Conservation (phyloP, 2,113 vertebrate species). For the Scomber scombrus region DNA sequence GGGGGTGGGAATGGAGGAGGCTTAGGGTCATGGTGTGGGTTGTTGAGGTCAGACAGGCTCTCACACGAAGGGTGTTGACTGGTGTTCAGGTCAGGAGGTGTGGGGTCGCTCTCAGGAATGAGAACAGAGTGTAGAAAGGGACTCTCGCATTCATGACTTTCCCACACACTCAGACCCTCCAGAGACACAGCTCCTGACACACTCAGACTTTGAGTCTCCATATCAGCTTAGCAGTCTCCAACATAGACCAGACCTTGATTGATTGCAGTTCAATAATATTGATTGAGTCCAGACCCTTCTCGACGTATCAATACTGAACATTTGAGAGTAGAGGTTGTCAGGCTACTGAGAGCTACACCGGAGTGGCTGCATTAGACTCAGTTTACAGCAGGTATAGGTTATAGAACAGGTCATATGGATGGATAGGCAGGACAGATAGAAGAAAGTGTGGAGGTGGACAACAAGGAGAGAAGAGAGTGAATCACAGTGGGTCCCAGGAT, state of each 20-base stretch:
- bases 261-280: slow-evolving; percentile 78
- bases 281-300: slow-evolving; percentile 62
- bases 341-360: slow-evolving; percentile 21
- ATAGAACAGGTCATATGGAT: neutral
- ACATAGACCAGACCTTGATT: slow-evolving; percentile 64
- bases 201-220: slow-evolving; percentile 78
- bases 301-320: slow-evolving; percentile 53
- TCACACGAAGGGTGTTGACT: slow-evolving; percentile 64
- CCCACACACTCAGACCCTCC: slow-evolving; percentile 47
- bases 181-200: slow-evolving; percentile 43
- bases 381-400: slow-evolving; percentile 20
- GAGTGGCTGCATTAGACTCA: neutral
- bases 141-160: slow-evolving; percentile 37
- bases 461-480: slow-evolving; percentile 15
- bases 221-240: slow-evolving; percentile 54
- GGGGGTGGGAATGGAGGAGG: neutral
- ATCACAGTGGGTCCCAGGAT: neutral
- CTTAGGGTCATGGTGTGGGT: slow-evolving; percentile 23
- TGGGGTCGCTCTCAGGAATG: slow-evolving; percentile 51
- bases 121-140: slow-evolving; percentile 25
- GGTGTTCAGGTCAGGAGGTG: slow-evolving; percentile 46
- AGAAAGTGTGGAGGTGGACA: neutral
- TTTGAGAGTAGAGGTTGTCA: slow-evolving; percentile 26
- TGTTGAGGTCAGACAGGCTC: slow-evolving; percentile 48
- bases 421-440: slow-evolving; percentile 21